Evolutionary conservation across 1,140 invertebrate species (phyloP).

Genomic region (Andrena cerasifolii): DNA sequence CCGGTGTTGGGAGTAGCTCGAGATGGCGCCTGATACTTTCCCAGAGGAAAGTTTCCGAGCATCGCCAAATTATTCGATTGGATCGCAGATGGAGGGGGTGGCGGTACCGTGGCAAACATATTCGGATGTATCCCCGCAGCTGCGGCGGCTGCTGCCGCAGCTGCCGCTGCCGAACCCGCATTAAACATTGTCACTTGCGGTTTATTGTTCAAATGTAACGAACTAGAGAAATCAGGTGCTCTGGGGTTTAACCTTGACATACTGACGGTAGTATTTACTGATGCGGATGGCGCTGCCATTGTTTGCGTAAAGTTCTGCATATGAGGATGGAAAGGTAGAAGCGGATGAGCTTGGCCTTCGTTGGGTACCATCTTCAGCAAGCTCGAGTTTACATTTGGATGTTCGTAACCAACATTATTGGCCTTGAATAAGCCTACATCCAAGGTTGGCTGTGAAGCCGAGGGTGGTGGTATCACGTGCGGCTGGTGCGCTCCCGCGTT

Average conservation of each 20-base stretch:
- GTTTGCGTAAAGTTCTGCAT: constrained; percentile 80
- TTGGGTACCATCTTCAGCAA: constrained; percentile 81
- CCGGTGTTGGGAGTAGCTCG: constrained; percentile 54
- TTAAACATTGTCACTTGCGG: constrained; percentile 81
- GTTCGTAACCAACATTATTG: constrained; percentile 73
- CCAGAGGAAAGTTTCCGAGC: constrained; percentile 73
- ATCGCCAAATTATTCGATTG: constrained; percentile 79
- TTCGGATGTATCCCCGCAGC: constrained; percentile 73
- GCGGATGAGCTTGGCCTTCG: constrained; percentile 71
- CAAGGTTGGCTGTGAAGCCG: constrained; percentile 68
- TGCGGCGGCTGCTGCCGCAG: constrained; percentile 33
- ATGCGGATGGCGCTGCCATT: constrained; percentile 73
- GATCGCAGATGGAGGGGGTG: constrained; percentile 80
- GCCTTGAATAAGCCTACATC: constrained; percentile 71
- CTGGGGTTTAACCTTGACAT: constrained; percentile 93
- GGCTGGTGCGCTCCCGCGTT: constrained; percentile 64
- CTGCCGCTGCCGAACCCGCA: constrained; percentile 53
- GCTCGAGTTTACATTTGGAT: constrained; percentile 76
- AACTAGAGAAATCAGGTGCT: constrained; percentile 91
- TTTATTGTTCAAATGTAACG: constrained; percentile 80
- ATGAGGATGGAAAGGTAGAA: constrained; percentile 77
- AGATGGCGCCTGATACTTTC: constrained; percentile 76
- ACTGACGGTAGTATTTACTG: constrained; percentile 81
- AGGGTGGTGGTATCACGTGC: constrained; percentile 63
- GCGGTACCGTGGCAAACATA: constrained; percentile 76